Base-by-base conservation (phyloP, 2,113 vertebrate genomes). In the Limanda limanda region DNA sequence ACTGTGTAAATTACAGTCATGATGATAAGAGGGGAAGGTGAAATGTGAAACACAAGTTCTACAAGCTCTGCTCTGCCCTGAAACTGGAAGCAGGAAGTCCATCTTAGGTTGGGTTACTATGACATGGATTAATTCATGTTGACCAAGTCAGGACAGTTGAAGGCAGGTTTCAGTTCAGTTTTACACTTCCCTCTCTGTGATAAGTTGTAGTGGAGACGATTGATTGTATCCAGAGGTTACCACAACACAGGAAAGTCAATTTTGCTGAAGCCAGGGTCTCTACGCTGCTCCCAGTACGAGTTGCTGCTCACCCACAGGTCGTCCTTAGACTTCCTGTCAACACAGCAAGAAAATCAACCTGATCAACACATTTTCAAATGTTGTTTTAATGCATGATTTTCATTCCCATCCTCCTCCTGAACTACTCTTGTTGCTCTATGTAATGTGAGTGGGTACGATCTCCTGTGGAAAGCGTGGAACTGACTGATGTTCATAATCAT, bases 291-390 rank as follows among this genome's bases (percentile, higher is more conserved):
- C 96, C 97, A 95, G 87, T 99, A 99, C 0, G 95, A 95, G 82
- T 95, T 94, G 35, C 95, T 98, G 94, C 95, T 98, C 80, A 97
- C 93, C 98, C 98, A 99, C 0, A 93, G 94, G 67, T 98, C 97
- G 21, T 96, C 94, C 0, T 25, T 91, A 18, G 96, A 96, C 92
- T 96, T 97, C 92, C 98, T 99, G 87, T 66, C 4, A n/a, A 88
- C 63, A 82, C 31, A 90, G 17, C 3, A 76, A 60, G 73, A 76
- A 7, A 56, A 4, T n/a, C 5, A 37, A 72, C 17, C 7, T 47
- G 24, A 52, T 14, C 11, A 15, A 51, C 1, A 47, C 11, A 62
- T 63, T 5, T n/a, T 40, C 9, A 37, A 37, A 10, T 8, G 7
- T 35, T 8, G 35, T 35, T 35, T 8, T 35, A 6, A 35, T 35